These are phyloP conservation scores for Cyprinus carpio DNA, from an alignment of 2,113 vertebrate species.

Conservation along the genomic window DNA sequence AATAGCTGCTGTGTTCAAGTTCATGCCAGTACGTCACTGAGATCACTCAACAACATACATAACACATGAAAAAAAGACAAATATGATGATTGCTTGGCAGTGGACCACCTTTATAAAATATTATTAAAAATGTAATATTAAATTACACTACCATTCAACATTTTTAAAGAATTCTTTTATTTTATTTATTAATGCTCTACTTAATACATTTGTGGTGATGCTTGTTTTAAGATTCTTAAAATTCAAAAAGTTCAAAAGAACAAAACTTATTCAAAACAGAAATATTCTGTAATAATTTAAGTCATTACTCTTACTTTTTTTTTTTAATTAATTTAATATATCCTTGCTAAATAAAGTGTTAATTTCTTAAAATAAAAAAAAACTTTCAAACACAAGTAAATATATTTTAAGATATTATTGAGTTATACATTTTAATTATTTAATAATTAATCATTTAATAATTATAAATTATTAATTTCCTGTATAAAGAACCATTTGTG, in stretches of 20 bases:
- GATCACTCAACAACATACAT: constrained; percentile 38
- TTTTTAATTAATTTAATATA: not conserved
- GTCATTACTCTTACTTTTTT: not conserved
- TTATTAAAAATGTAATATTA: no score
- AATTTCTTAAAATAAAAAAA: no score
- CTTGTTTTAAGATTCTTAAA: not conserved
- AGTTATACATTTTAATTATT: no score
- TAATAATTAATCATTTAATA: no score
- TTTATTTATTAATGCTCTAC: no score
- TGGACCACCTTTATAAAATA: no score
- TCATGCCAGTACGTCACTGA: constrained; percentile 89
- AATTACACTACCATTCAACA: no score
- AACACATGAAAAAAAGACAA: not conserved
- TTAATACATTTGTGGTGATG: not conserved
- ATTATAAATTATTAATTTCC: not conserved
- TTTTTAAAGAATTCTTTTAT: no score
- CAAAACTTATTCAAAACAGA: not conserved
- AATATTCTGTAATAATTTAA: not conserved
- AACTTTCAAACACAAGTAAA: no score
- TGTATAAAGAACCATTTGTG: not conserved
- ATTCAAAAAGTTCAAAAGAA: not conserved
- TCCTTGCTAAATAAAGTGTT: no score
- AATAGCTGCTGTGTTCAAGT: constrained; percentile 86
- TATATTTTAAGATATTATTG: no score
- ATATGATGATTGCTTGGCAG: no score